These are phyloP conservation scores for Lepidurus couesii DNA, from an alignment of 1,140 invertebrate species.

Conservation along the genomic window DNA sequence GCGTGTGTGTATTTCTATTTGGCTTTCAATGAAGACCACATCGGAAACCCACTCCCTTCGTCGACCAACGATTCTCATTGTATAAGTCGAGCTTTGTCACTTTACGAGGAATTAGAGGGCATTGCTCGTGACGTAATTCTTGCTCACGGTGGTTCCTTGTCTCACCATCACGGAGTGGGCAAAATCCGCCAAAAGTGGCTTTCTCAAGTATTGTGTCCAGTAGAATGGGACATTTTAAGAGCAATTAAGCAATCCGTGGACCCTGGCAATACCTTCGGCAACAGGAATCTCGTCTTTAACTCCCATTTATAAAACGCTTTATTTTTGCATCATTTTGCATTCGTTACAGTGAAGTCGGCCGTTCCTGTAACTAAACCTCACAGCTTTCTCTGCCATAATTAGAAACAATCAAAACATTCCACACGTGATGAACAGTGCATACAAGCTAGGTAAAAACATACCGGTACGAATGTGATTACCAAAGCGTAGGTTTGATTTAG, in stretches of 20 bases:
- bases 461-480: too few relatives aligned
- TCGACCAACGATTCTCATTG: conserved; percentile 63
- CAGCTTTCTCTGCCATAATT: too few relatives aligned
- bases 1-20: conserved; percentile 99
- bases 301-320: background rate
- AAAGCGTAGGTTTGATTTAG: too few relatives aligned
- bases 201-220: conserved; percentile 66
- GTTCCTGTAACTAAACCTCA: too few relatives aligned
- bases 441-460: too few relatives aligned
- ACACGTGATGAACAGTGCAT: too few relatives aligned
- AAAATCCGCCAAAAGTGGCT: conserved; percentile 81
- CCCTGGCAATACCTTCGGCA: conserved; percentile 88
- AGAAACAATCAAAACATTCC: too few relatives aligned
- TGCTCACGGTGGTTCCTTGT: conserved; percentile 61
- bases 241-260: conserved; percentile 82
- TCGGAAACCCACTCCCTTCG: conserved; percentile 39
- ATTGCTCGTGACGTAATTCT: conserved; percentile 87
- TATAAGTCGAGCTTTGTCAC: conserved; percentile 62
- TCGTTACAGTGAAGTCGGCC: too few relatives aligned
- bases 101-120: conserved; percentile 56
- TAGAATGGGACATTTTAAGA: conserved; percentile 65
- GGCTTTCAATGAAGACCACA: conserved; percentile 70
- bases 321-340: background rate
- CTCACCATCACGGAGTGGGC: conserved; percentile 94
- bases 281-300: conserved; percentile 60